Evolutionary conservation across 2,888 invertebrate species (phyloP).

Genomic region (Temnothorax unifasciatus): DNA sequence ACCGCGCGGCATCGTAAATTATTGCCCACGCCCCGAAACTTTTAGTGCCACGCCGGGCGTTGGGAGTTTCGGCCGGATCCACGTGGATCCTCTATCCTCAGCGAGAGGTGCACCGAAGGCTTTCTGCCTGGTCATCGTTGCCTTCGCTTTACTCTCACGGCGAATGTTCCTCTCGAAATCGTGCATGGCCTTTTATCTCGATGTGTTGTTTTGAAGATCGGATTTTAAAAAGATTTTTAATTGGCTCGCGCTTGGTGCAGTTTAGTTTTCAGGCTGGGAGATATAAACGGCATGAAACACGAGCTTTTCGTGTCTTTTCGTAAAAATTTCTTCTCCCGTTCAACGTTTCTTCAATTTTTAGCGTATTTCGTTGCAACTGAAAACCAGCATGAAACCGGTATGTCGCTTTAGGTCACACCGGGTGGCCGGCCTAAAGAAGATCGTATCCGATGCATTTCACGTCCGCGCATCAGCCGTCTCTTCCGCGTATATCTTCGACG

Average conservation of each 20-base stretch:
- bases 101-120: background rate
- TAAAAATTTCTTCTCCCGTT: conserved; percentile 21
- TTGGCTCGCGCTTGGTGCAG: background rate
- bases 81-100: conserved; percentile 33
- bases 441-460: conserved; percentile 35
- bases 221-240: conserved; percentile 8
- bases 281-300: conserved; percentile 19
- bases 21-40: conserved; percentile 83
- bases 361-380: conserved; percentile 27
- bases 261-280: background rate
- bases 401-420: conserved; percentile 35
- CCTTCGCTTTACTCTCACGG: background rate
- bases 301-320: conserved; percentile 16
- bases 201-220: conserved; percentile 21
- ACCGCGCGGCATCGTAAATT: conserved; percentile 84
- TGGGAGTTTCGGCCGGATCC: conserved; percentile 65
- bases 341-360: conserved; percentile 37
- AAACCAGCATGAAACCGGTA: conserved; percentile 26
- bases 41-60: conserved; percentile 80
- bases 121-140: conserved; percentile 35
- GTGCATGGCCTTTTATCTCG: background rate
- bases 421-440: conserved; percentile 40
- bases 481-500: conserved; percentile 18
- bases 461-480: conserved; percentile 19
- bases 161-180: conserved; percentile 3